Evolutionary conservation across 2,797 vertebrate genomes (phyloP).

Genomic region (Macropodus opercularis): DNA sequence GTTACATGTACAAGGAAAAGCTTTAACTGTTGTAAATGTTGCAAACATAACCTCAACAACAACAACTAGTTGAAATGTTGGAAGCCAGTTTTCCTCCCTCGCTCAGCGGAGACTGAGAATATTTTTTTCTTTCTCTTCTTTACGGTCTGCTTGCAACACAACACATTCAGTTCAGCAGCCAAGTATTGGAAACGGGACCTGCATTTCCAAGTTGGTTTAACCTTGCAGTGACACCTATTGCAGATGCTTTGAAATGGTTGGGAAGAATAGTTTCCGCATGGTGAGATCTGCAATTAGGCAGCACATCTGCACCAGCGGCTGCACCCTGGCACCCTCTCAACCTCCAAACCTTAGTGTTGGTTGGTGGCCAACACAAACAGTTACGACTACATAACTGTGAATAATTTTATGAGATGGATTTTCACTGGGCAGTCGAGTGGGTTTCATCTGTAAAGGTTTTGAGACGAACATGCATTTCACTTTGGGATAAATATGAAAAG

Average conservation of each 20-base stretch:
- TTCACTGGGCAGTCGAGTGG: constrained; percentile 67
- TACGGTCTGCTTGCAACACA: constrained; percentile 17
- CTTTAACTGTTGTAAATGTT: constrained; percentile 12
- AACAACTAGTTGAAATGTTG: constrained; percentile 22
- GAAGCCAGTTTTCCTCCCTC: constrained; percentile 12
- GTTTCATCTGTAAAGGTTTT: constrained; percentile 70
- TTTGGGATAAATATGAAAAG: constrained; percentile 13
- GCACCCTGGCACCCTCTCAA: constrained; percentile 36
- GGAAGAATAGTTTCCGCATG: constrained; percentile 79
- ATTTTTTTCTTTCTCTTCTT: constrained; percentile 14
- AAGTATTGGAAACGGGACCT: constrained; percentile 60
- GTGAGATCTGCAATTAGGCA: constrained; percentile 74
- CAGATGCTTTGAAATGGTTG: constrained; percentile 76
- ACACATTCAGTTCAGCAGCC: constrained; percentile 37
- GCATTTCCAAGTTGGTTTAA: constrained; percentile 75
- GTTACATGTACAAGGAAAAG: constrained; percentile 10
- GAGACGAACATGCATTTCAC: constrained; percentile 28
- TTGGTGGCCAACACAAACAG: constrained; percentile 75
- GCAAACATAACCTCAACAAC: background rate
- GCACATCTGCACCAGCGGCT: constrained; percentile 74
- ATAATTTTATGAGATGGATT: constrained; percentile 69
- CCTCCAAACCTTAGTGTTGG: constrained; percentile 58
- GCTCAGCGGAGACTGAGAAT: too few relatives aligned
- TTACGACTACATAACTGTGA: constrained; percentile 64
- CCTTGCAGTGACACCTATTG: constrained; percentile 79